Base-by-base conservation (phyloP, 2,888 invertebrate species). In the Trimorus sp. region DNA sequence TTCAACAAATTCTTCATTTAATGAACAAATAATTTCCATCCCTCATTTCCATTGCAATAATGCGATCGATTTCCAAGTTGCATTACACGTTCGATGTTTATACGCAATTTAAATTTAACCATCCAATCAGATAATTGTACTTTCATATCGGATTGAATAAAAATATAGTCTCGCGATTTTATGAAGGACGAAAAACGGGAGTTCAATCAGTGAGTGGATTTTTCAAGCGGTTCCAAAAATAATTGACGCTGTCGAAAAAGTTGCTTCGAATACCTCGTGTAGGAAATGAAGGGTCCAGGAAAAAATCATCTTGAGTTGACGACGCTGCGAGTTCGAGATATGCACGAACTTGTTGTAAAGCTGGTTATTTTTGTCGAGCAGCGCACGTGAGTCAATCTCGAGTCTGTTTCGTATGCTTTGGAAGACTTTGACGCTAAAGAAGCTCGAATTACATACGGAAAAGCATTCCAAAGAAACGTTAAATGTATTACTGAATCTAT, bases 291-390 rank as follows among this genome's bases (percentile, higher is more conserved):
- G 56, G 63, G 37, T 65, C 42, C 56, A 66, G 59, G 69, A 73
- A 79, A 78, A 74, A 79, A 79, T 74, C 62, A 42, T 42, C 49
- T 58, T 40, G 38, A 68, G 79, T 73, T 73, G 60, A 79, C 79
- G 63, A 74, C 68, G 56, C 51, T 68, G 62, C 73, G 79, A 79
- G 73, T 62, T 74, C 62, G 79, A 79, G 68, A 73, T 79, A 79
- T 79, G 79, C 79, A 58, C 73, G 73, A 79, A 74, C 79, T 79
- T 79, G 54, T 71, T 79, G 73, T 79, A 79, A 79, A 73, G 79
- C 73, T 79, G 63, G 79, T 79, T 79, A 79, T 79, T 79, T 79
- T 79, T 74, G 68, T 79, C 79, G 73, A 79, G 68, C 68, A 63
- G 66, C 66, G 66, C 79, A 79, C 71, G 79, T 79, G 79, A 79